Base-by-base conservation (phyloP, 2,797 vertebrate genomes). In the Macropodus opercularis region DNA sequence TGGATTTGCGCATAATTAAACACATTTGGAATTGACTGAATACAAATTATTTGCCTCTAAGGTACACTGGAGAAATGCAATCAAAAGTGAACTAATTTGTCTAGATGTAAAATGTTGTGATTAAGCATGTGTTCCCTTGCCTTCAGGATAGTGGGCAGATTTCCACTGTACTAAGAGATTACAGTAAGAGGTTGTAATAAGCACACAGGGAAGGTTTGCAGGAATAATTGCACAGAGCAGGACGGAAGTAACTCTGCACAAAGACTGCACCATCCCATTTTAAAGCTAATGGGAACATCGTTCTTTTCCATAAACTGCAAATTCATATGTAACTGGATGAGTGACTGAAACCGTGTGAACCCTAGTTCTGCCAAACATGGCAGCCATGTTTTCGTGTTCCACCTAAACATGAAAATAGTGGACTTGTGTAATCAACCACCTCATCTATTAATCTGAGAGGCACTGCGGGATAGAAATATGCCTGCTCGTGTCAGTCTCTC, bases 31-130 rank as follows among this genome's bases (percentile, higher is more conserved):
- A 44, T 70, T 72, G 73, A 80, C 62, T 80, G 63, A 88, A 87
- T 69, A 84, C 69, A 87, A 87, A 88, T 59, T 65, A 70, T 81
- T 77, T 88, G 85, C 86, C 89, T 86, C 75, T 66, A 62, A 91
- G 89, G 83, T 66, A 80, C 78, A 79, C 56, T 48, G 62, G 52
- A 80, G 70, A 87, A 87, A 86, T 43, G 70, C 88, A 91, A 91
- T 90, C 90, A 91, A 89, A 86, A 66, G 70, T 89, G 90, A 90
- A 86, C 86, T 84, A 75, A 81, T 88, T 90, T 83, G 51, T 84
- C 53, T 54, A 17, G 56, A 83, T 62, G 67, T 77, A 62, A 73
- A 79, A 85, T 83, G 59, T 71, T 66, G 63, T 87, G 81, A 90
- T 90, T 91, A 91, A 91, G 55, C 65, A 31, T 58, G 69, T 53